These are phyloP conservation scores for Pempheris klunzingeri DNA, from an alignment of 2,797 vertebrate genomes.

Conservation along the genomic window DNA sequence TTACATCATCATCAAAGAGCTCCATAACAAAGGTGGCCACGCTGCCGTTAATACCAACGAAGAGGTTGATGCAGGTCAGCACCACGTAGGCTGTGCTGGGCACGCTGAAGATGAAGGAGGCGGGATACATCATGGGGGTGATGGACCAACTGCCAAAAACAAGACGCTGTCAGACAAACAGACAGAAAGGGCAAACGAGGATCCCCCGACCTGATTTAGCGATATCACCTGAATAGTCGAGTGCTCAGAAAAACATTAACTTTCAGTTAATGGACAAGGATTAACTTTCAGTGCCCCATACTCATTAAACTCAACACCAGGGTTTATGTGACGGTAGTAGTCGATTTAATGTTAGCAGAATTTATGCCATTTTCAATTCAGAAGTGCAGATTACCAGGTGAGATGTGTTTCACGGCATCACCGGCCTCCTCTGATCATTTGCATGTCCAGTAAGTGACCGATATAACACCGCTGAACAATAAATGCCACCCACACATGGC, in stretches of 20 bases:
- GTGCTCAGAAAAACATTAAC: neutral
- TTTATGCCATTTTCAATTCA: constrained; percentile 35
- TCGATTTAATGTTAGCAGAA: constrained; percentile 5
- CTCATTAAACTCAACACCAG: constrained; percentile 27
- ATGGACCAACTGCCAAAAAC: constrained; percentile 91
- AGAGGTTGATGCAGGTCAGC: constrained; percentile 96
- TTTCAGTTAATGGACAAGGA: too few species aligned
- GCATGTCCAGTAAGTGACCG: constrained; percentile 50
- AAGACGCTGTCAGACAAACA: neutral
- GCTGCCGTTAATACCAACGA: constrained; percentile 98
- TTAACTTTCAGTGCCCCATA: neutral
- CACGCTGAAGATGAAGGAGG: constrained; percentile 95
- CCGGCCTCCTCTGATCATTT: constrained; percentile 44
- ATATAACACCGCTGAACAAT: constrained; percentile 46
- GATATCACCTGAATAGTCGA: neutral
- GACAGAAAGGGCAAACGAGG: neutral
- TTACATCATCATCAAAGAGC: constrained; percentile 92
- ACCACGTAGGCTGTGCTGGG: constrained; percentile 98
- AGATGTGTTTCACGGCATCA: constrained; percentile 30
- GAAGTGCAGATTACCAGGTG: constrained; percentile 46
- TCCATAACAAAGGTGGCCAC: constrained; percentile 97
- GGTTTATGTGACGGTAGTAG: constrained; percentile 8
- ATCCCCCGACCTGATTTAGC: neutral
- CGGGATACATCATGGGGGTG: constrained; percentile 98
- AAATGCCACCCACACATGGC: constrained; percentile 40